Evolutionary conservation across 2,797 vertebrate genomes (phyloP).

Genomic region (Cyclura pinguis): DNA sequence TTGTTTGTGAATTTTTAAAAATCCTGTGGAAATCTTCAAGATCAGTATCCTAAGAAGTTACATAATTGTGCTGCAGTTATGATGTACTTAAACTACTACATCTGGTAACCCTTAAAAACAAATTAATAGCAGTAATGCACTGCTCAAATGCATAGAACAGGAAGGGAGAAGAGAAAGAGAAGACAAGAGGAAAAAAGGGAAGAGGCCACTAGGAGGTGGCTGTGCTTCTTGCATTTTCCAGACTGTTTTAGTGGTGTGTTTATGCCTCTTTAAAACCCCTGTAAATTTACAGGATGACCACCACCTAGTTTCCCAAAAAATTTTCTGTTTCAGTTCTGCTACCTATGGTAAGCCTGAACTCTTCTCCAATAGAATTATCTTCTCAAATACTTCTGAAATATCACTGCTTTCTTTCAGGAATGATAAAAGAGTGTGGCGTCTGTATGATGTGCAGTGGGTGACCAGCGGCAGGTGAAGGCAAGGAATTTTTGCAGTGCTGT

Average conservation of each 20-base stretch:
- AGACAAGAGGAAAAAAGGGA: neutral
- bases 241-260: neutral
- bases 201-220: conserved; percentile 3
- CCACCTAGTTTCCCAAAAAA: too few relatives aligned
- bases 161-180: neutral
- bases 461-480: too few relatives aligned
- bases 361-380: too few relatives aligned
- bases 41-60: neutral
- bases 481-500: neutral
- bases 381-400: too few relatives aligned
- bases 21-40: conserved; percentile 2
- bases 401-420: neutral
- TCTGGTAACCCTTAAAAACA: neutral
- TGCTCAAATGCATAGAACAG: neutral
- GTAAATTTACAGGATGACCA: neutral
- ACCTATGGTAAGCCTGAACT: too few relatives aligned
- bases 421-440: neutral
- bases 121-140: neutral
- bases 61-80: neutral
- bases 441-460: neutral
- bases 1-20: neutral
- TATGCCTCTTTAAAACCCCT: neutral
- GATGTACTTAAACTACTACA: neutral
- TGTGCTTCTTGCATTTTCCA: neutral
- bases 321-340: neutral